Conservation (phyloP, 2,888 invertebrate species). For the Acanthosepion pharaonis region DNA sequence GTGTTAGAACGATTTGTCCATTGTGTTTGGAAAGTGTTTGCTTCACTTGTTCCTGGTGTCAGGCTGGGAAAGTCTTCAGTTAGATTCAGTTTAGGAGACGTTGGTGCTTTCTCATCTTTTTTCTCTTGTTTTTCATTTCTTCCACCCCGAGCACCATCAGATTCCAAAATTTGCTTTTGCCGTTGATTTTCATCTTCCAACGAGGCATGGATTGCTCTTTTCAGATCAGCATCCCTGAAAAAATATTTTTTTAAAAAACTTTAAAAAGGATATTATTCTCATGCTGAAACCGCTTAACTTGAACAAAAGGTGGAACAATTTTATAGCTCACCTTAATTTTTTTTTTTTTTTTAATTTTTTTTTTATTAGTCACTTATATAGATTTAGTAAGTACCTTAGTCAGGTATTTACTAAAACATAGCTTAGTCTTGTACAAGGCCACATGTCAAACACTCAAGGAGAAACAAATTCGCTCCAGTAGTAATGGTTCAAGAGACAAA, state of each 20-base stretch:
- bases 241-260: neutral
- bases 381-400: too few species aligned
- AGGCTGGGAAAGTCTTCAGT: constrained; percentile 37
- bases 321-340: too few species aligned
- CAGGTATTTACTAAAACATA: too few species aligned
- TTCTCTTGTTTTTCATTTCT: constrained; percentile 34
- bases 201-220: constrained; percentile 39
- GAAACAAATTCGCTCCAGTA: too few species aligned
- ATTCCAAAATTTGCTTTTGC: neutral
- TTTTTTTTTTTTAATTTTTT: too few species aligned
- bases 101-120: neutral
- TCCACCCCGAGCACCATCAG: neutral
- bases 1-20: constrained; percentile 41
- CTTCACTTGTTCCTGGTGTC: neutral
- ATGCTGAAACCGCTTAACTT: too few species aligned
- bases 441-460: too few species aligned
- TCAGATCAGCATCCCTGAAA: constrained; percentile 38
- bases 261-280: neutral
- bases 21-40: constrained; percentile 24
- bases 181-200: constrained; percentile 16
- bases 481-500: too few species aligned
- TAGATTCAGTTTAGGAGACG: neutral
- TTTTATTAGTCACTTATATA: too few species aligned
- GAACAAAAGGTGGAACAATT: too few species aligned
- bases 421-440: too few species aligned